A percentile compares a stretch with the other conserved stretches of the same genome.
These are phyloP conservation scores for Apotomis betuletana DNA, from an alignment of 2,888 invertebrate species.

Conservation along the genomic window DNA sequence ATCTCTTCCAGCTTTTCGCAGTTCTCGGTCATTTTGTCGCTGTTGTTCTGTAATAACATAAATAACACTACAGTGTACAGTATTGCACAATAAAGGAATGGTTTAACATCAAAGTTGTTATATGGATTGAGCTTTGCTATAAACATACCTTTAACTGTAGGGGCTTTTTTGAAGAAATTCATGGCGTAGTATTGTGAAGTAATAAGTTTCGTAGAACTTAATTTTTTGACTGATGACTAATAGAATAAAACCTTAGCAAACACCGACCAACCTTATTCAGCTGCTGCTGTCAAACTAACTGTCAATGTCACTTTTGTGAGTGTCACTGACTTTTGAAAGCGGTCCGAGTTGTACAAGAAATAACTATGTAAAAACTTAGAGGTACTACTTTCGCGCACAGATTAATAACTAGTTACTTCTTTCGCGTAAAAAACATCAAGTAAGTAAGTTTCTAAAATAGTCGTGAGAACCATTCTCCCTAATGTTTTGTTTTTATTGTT, in stretches of 20 bases:
- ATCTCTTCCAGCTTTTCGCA: slow-evolving; percentile 92
- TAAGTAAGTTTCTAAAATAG: no score
- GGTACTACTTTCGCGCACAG: no score
- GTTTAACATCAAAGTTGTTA: neutral
- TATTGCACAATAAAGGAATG: slow-evolving; percentile 6
- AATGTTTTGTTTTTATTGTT: no score
- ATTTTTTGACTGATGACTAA: slow-evolving; percentile 24
- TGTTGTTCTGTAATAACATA: slow-evolving; percentile 87
- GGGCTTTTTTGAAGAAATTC: slow-evolving; percentile 85
- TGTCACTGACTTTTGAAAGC: neutral
- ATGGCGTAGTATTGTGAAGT: slow-evolving; percentile 50
- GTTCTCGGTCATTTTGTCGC: slow-evolving; percentile 90
- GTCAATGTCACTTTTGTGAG: slow-evolving; percentile 1
- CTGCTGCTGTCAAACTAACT: slow-evolving; percentile 1
- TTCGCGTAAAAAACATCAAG: no score
- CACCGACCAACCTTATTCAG: neutral
- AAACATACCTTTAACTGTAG: slow-evolving; percentile 84
- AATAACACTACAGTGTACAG: neutral
- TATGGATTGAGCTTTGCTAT: neutral
- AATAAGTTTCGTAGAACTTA: slow-evolving; percentile 2
- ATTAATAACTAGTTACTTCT: no score
- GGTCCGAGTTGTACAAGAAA: slow-evolving; percentile 3
- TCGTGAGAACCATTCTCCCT: no score
- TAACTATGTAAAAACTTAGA: no score
- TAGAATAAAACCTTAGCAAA: slow-evolving; percentile 1